These are phyloP conservation scores for Orius laevigatus DNA, from an alignment of 1,140 invertebrate species.

Conservation along the genomic window DNA sequence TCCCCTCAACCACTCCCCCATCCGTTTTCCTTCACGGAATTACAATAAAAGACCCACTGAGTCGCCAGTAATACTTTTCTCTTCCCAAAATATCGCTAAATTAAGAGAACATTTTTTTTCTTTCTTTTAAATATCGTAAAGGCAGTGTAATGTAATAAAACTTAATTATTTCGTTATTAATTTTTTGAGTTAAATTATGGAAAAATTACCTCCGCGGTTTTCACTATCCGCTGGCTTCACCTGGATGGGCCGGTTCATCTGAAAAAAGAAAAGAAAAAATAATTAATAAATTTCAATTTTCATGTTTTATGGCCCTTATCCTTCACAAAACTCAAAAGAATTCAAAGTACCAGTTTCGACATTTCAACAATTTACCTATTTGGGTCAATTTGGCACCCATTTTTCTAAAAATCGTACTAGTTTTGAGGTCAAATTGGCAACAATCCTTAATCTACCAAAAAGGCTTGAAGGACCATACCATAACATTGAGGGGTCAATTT, in stretches of 20 bases:
- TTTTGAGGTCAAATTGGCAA: neutral
- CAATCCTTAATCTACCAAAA: neutral
- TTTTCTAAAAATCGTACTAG: neutral
- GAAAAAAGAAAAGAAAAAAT: conserved; percentile 35
- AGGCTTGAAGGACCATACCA: neutral
- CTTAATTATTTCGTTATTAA: too few species aligned
- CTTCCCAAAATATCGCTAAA: too few species aligned
- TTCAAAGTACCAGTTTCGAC: too few species aligned
- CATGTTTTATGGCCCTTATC: conserved; percentile 4
- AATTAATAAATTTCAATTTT: neutral
- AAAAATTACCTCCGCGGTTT: conserved; percentile 76
- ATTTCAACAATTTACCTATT: too few species aligned
- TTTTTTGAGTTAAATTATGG: too few species aligned
- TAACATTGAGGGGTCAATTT: too few species aligned
- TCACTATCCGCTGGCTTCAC: conserved; percentile 98
- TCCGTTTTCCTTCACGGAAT: neutral
- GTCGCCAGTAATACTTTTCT: too few species aligned
- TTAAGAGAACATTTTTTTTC: too few species aligned
- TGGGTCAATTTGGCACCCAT: too few species aligned
- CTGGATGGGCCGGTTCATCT: conserved; percentile 99
- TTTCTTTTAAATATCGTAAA: too few species aligned
- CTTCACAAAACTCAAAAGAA: neutral
- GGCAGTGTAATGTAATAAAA: too few species aligned
- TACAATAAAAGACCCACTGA: too few species aligned
- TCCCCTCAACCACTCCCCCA: neutral